Base-by-base conservation (phyloP, 1,140 invertebrate species). In the Campoletis sonorensis region DNA sequence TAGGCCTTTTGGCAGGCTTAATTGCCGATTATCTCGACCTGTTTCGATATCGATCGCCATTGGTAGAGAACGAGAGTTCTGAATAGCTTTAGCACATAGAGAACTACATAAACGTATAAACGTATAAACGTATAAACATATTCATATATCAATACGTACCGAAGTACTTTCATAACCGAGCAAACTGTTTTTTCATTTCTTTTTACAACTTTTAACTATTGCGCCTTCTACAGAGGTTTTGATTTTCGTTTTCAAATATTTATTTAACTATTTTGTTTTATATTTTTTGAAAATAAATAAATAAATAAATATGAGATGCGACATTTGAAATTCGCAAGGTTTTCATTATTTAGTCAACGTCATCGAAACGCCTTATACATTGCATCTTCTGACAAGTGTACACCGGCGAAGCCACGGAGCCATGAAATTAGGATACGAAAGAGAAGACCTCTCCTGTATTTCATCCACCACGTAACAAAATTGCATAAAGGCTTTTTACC, bases 1-100 rank as follows among this genome's bases (percentile, higher is more conserved):
- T 54, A 83, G 83, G 84, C 86, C 85, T 85, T 86, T 86, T 84
- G 79, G 85, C 84, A 83, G 81, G 84, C 84, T 88, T 87, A 88
- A 88, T 88, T 87, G 87, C 85, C 86, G 87, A 88, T 88, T 88
- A 88, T 87, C 86, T 86, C 79, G 58, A 81, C 78, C 81, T 73
- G 54, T 61, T 81, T 61, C 72, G 64, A 79, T 79, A 81, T 78
- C 68, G 76, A 82, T 79, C 58, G 45, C 67, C 71, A 64, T 37
- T 15, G 40, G 27, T 51, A 45, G 45, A 75, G 40, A 75, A 73
- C 45, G 23, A 51, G 45, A 73, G 27, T 73, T 51, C 40, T 23
- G 51, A 37, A 37, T 37, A 4, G 61, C 45, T 68, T 78, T 23
- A 13, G 61, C 40, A 64, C 13, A 26, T 23, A 23, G 10, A 26